Evolutionary conservation across 2,113 vertebrate species (phyloP), one percentile per base, ranked within the genome.

Genomic region (Piaya cayana): DNA sequence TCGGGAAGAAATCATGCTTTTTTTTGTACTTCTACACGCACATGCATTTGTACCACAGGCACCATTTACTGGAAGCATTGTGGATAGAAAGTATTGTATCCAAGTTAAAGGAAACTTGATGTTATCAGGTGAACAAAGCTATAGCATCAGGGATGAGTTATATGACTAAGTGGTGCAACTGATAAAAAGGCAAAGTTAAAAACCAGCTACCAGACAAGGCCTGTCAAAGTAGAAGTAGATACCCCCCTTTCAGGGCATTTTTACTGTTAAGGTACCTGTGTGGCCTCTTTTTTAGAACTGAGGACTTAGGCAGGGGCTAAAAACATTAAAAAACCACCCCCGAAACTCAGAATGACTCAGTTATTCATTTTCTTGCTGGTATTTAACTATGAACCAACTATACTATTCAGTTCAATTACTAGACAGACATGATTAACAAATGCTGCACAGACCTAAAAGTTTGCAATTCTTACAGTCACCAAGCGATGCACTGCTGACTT

Each of bases 1-100:
- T 16, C 34, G 8, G 7, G 37, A 25, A 71, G 15, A 12, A 67
- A 47, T 30, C 4, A 16, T 9, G 25, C 14, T 0, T 4, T 4
- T 50, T 21, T 77, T 11, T 25, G 7, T 53, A 11, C 59, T 89
- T n/a, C 39, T 74, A 75, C 82, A 53, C 21, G 70, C 29, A 81
- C 15, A 27, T 17, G 29, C 43, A 6, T 32, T 75, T 65, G 37
- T 53, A 45, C 26, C 0, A 1, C 2, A 17, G 42, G 18, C 21
- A n/a, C 7, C 7, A 4, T 45, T 84, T 26, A n/a, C 3, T 11
- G 39, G 32, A 75, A 53, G 26, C 55, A 19, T 9, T 4, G 1
- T 21, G 8, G 26, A 52, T 19, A 18, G 78, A 72, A 86, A 83
- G 67, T 9, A 23, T 63, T 82, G 42, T 8, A 4, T 8, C 9